Conservation (phyloP, 2,888 invertebrate species). For the Pammene fasciana region DNA sequence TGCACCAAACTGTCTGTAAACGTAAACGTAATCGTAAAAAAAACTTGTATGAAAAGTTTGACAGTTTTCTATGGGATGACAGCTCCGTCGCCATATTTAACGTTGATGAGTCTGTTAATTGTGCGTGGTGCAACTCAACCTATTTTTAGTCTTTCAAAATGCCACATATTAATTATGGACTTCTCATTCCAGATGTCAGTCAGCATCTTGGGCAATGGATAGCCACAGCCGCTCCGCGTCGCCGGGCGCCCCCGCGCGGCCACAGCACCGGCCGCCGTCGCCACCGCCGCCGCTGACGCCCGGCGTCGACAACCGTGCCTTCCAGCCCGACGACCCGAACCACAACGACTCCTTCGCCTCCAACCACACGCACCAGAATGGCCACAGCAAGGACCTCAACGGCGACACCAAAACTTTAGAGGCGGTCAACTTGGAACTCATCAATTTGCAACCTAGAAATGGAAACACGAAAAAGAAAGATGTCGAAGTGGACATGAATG, state of each 20-base stretch:
- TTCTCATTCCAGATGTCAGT: conserved; percentile 74
- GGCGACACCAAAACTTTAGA: conserved; percentile 82
- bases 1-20: too few species aligned
- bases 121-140: too few species aligned
- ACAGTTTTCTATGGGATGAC: too few species aligned
- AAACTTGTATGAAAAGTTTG: too few species aligned
- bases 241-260: conserved; percentile 80
- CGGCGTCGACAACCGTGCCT: conserved; percentile 75
- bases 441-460: conserved; percentile 86
- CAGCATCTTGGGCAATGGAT: conserved; percentile 80
- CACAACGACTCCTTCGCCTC: conserved; percentile 81
- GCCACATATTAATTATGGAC: conserved; percentile 25
- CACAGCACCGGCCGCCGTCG: conserved; percentile 74
- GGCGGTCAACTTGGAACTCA: conserved; percentile 91
- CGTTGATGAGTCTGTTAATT: too few species aligned
- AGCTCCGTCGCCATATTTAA: too few species aligned
- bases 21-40: too few species aligned
- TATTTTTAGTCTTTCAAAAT: background rate
- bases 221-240: conserved; percentile 79
- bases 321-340: conserved; percentile 75
- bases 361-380: conserved; percentile 67
- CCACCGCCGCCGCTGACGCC: conserved; percentile 49
- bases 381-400: conserved; percentile 71
- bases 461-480: conserved; percentile 86
- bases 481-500: conserved; percentile 85